Evolutionary conservation across 2,113 vertebrate species (phyloP).

Genomic region (Gasterosteus nipponicus): DNA sequence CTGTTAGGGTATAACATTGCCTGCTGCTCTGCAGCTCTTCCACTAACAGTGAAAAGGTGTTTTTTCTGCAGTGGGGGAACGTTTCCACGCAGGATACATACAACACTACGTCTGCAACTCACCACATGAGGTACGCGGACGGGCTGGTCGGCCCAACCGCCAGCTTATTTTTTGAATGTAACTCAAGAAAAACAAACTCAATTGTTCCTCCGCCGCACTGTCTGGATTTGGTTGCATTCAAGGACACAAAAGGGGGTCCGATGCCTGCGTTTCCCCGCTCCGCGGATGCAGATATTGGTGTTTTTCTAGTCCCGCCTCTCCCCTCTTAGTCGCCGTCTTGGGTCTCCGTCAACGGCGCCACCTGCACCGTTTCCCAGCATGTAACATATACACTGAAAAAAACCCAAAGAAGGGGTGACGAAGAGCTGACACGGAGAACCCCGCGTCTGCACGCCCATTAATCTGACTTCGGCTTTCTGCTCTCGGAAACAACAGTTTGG

Average conservation of each 20-base stretch:
- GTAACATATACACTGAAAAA: conserved; percentile 58
- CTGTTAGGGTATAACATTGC: conserved; percentile 18
- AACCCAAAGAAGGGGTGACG: conserved; percentile 23
- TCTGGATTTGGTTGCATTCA: conserved; percentile 52
- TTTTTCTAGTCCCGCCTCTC: conserved; percentile 36
- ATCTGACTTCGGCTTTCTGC: conserved; percentile 34
- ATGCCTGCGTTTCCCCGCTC: conserved; percentile 24
- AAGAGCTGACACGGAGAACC: conserved; percentile 44
- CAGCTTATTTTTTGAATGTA: conserved; percentile 46
- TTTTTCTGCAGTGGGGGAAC: conserved; percentile 40
- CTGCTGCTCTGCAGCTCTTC: conserved; percentile 15
- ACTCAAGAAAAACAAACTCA: conserved; percentile 50
- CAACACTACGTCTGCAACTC: neutral
- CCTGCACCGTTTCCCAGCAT: conserved; percentile 38
- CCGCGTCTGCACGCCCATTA: neutral
- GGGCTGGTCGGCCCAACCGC: neutral
- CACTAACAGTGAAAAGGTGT: conserved; percentile 18
- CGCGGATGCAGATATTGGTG: conserved; percentile 21
- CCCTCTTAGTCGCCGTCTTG: conserved; percentile 35
- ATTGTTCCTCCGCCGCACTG: conserved; percentile 20
- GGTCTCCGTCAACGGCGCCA: conserved; percentile 40
- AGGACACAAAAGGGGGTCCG: conserved; percentile 36
- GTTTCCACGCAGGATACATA: neutral
- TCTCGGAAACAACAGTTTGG: conserved; percentile 10
- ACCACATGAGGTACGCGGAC: neutral